Evolutionary conservation across 2,888 invertebrate species (phyloP).

Genomic region (Drosophila formosana): DNA sequence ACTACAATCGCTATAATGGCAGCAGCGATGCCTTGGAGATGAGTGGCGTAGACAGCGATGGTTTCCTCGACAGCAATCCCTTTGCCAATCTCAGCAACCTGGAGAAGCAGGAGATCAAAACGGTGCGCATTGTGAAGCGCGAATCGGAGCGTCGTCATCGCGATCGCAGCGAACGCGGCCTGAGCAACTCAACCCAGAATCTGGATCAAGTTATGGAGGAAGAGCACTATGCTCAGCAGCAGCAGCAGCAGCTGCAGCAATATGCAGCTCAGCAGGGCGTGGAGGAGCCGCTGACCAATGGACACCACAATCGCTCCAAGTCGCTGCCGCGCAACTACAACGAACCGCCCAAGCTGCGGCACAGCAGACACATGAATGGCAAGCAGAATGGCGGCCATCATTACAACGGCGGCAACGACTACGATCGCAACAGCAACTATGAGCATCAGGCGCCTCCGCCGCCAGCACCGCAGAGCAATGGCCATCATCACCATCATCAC

Average conservation of each 20-base stretch:
- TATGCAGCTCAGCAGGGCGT: conserved; percentile 54
- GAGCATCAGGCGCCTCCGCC: conserved; percentile 75
- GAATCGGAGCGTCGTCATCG: conserved; percentile 94
- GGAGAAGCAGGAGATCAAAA: conserved; percentile 96
- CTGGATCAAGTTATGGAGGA: conserved; percentile 85
- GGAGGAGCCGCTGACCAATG: conserved; percentile 79
- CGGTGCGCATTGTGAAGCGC: conserved; percentile 96
- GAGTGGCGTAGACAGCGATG: conserved; percentile 84
- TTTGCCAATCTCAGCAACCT: conserved; percentile 88
- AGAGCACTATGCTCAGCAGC: conserved; percentile 76
- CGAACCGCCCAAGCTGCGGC: conserved; percentile 79
- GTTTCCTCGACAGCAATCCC: conserved; percentile 83
- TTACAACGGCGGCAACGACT: conserved; percentile 63
- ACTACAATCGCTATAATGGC: conserved; percentile 83
- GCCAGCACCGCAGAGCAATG: conserved; percentile 75
- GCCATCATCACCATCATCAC: conserved; percentile 63
- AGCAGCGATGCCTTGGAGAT: conserved; percentile 83
- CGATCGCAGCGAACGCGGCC: conserved; percentile 90
- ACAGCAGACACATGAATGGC: conserved; percentile 66
- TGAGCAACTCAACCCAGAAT: conserved; percentile 83
- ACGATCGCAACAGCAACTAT: conserved; percentile 83
- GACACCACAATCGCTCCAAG: conserved; percentile 85
- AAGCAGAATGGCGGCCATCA: conserved; percentile 70
- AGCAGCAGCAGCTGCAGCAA: conserved; percentile 19
- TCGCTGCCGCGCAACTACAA: conserved; percentile 86